Evolutionary conservation across 2,888 invertebrate genomes (phyloP).

Genomic region (Heteropelma amictum): DNA sequence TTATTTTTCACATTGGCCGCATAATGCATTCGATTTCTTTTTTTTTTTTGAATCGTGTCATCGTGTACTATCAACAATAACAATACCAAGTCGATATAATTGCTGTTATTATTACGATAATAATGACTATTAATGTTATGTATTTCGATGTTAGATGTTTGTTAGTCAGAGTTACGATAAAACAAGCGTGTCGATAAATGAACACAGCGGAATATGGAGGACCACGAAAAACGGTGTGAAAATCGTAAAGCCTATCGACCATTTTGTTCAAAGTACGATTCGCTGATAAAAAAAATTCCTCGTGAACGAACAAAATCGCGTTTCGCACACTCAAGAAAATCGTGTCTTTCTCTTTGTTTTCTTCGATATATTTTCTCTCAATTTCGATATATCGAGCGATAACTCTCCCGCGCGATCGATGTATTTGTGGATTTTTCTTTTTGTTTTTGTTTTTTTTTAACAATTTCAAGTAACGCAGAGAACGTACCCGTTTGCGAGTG

Average conservation of each 20-base stretch:
- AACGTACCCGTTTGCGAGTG: slow-evolving; percentile 77
- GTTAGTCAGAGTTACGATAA: slow-evolving; percentile 60
- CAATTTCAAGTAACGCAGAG: neutral
- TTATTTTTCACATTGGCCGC: slow-evolving; percentile 21
- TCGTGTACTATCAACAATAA: slow-evolving; percentile 1
- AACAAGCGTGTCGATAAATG: slow-evolving; percentile 42
- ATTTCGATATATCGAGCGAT: no score
- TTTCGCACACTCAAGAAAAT: no score
- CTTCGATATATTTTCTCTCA: no score
- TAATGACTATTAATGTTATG: neutral
- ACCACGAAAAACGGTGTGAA: slow-evolving; percentile 21
- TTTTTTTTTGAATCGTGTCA: slow-evolving; percentile 10
- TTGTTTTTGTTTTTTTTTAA: neutral
- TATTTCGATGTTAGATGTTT: slow-evolving; percentile 68
- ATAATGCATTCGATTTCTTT: no score
- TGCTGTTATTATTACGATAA: neutral
- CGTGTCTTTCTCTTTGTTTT: no score
- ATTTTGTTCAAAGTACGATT: no score
- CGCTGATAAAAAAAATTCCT: no score
- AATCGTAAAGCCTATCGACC: slow-evolving; percentile 3
- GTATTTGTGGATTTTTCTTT: neutral
- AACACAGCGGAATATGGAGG: slow-evolving; percentile 20
- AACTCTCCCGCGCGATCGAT: no score
- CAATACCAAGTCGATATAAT: neutral
- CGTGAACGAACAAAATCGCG: no score